Evolutionary conservation across 2,797 vertebrate genomes (phyloP), one percentile per base, ranked within the genome.

Genomic region (Clamator glandarius): DNA sequence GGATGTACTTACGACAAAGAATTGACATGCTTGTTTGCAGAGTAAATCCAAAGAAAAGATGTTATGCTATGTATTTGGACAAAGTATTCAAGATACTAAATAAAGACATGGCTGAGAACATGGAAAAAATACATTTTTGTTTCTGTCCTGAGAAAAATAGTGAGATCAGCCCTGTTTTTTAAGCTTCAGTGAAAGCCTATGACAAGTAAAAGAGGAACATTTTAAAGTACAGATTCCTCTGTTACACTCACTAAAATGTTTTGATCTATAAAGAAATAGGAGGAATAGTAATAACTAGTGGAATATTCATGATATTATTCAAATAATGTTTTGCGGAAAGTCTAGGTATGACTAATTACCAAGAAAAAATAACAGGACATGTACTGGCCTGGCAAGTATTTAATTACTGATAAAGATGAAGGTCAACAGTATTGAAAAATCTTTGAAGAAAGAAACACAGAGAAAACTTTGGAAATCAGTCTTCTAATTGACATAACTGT

Each of bases 91-190:
- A 59, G 66, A 66, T 42, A 7, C 3, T 42, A 11, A 66, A 79
- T 36, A n/a, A 69, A 79, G 20, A 33, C 51, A 41, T 12, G 11
- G 1, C 18, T 15, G 7, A 69, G 15, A 86, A 52, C 5, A 44
- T 72, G 4, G 4, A 63, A 54, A 74, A 61, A 1, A 0, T 8
- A 44, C 1, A 0, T 18, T 61, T 72, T 64, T 67, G 5, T 44
- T 64, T 70, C 61, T 84, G 3, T 51, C 9, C 61, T 33, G 26
- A 68, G 36, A 31, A 4, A 75, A 75, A 48, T 31, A 51, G 68
- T 57, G 14, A 70, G 8, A 12, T 50, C 24, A 70, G 25, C 4
- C 21, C 3, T 63, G 23, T 5, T 50, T 72, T 75, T 79, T 50
- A 68, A 39, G 12, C 10, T 73, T 77, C 14, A 29, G 6, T 44